phyloP scores from a whole-genome alignment of 2,113 vertebrate genomes.

The Oncorhynchus masou region DNA sequence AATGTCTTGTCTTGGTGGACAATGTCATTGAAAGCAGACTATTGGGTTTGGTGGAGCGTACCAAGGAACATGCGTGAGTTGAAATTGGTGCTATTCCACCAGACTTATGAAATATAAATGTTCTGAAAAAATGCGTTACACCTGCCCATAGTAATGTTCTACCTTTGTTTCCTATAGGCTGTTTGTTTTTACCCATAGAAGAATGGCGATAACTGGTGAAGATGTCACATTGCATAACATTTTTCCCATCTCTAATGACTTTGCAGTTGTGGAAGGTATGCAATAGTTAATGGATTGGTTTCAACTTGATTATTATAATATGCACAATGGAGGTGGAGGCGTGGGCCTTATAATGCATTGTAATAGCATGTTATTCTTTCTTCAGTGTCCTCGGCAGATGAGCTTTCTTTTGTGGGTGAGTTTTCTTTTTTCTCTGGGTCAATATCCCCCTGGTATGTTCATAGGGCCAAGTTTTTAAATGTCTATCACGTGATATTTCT shows the following conservation, averaged over 20 bases:
- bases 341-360: no score
- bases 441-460: background rate
- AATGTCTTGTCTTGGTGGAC: slow-evolving; percentile 74
- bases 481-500: background rate
- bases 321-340: no score
- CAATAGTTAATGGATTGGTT: background rate
- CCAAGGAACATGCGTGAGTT: slow-evolving; percentile 77
- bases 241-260: slow-evolving; percentile 80
- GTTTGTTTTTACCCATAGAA: slow-evolving; percentile 84
- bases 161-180: slow-evolving; percentile 69
- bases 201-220: slow-evolving; percentile 90
- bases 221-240: slow-evolving; percentile 85
- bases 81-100: background rate
- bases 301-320: no score
- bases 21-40: slow-evolving; percentile 80
- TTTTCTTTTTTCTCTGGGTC: slow-evolving; percentile 5
- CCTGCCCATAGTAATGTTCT: no score
- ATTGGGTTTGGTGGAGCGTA: slow-evolving; percentile 82
- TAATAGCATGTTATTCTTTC: background rate
- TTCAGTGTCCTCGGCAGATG: slow-evolving; percentile 73
- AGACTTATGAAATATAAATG: background rate
- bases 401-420: slow-evolving; percentile 75
- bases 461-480: no score
- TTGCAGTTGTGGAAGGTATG: slow-evolving; percentile 86
- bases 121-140: background rate